phyloP scores from a whole-genome alignment of 2,797 vertebrate species.

The Acanthurus leucopareius region DNA sequence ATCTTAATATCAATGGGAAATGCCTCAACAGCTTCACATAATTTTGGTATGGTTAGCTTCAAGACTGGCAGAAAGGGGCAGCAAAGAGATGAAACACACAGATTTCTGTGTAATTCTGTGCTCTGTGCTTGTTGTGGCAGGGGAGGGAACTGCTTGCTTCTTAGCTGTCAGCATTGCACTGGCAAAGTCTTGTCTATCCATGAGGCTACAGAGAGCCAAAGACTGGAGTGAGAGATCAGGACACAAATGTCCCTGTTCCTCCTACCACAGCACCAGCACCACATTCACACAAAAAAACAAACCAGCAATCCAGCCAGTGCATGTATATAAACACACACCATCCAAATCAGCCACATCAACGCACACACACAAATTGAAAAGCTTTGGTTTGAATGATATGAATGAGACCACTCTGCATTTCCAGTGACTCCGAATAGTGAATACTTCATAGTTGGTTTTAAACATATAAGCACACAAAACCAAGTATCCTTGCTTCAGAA shows the following conservation, averaged over 20 bases:
- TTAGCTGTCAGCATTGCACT: constrained; percentile 58
- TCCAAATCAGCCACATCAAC: background rate
- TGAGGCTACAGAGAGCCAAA: constrained; percentile 49
- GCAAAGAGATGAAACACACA: constrained; percentile 49
- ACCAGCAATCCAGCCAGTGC: background rate
- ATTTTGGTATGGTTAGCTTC: constrained; percentile 48
- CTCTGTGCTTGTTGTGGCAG: constrained; percentile 48
- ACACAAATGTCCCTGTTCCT: constrained; percentile 24
- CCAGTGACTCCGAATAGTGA: constrained; percentile 29
- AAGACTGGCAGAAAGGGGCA: constrained; percentile 33
- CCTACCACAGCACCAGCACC: constrained; percentile 8
- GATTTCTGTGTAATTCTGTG: constrained; percentile 49
- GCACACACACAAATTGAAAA: constrained; percentile 36
- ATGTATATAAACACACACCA: background rate
- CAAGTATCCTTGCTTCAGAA: constrained; percentile 53
- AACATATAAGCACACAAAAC: constrained; percentile 44
- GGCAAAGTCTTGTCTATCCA: constrained; percentile 46
- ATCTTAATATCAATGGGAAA: constrained; percentile 53
- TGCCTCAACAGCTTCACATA: constrained; percentile 55
- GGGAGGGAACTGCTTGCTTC: constrained; percentile 53
- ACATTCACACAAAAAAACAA: constrained; percentile 22
- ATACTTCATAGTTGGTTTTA: constrained; percentile 36
- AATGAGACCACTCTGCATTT: constrained; percentile 35
- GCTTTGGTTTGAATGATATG: constrained; percentile 32
- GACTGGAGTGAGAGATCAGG: constrained; percentile 45